Evolutionary conservation across 2,888 invertebrate species (phyloP), one percentile per base, ranked within the genome.

Genomic region (Lomographa bimaculata): DNA sequence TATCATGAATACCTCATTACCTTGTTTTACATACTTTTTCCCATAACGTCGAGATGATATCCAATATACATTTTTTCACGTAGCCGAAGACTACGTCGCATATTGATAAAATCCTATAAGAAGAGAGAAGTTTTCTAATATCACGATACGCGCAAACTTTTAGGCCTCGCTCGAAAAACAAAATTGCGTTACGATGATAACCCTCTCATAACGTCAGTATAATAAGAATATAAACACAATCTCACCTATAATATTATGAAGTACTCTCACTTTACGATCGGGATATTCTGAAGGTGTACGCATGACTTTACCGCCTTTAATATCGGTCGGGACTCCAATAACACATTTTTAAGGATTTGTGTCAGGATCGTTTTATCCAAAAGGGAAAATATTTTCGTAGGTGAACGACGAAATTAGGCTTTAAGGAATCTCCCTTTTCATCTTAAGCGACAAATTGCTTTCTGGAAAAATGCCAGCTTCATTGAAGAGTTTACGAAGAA

Each of bases 341-440:
- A 72, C 65, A 70, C 65, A 75, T 75, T 71, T 74, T 78, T 73
- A 69, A 72, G 73, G 75, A 75, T 79, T 72, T 73, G 67, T 56
- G 65, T 62, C 60, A 50, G 57, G 60, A 69, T 65, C 70, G 64
- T 71, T 75, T 72, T 72, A 69, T 73, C 54, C 55, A 53, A 57
- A 63, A 58, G 60, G 63, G 61, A 65, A 68, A 68, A 72, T 71
- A 64, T 73, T 72, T 71, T 63, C 55, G 48, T 55, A 64, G 60
- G 57, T 62, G 60, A 65, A 64, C 63, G 66, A 55, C 46, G 53
- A 57, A 65, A 71, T 69, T 68, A 64, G 63, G 57, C 57, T 68
- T 66, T 58, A 60, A 49, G 54, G 50, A 60, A 56, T 57, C 42
- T 52, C 51, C 60, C 54, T 49, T 64, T 66, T 64, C 63, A 67